These are phyloP conservation scores for Astropecten irregularis DNA, from an alignment of 53 echinoderm and acorn worm species.

Conservation along the genomic window DNA sequence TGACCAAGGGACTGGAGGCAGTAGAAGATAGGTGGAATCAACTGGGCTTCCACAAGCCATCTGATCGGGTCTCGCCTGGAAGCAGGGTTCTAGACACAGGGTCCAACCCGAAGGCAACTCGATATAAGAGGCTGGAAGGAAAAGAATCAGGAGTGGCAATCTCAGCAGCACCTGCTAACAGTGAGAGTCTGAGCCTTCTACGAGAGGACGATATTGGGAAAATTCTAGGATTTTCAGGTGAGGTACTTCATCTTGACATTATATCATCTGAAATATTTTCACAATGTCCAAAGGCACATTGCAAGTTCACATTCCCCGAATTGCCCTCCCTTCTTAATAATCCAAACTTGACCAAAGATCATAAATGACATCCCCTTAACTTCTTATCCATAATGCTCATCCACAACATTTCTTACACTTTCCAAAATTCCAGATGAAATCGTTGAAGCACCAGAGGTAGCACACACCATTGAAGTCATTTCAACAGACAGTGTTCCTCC, in stretches of 20 bases:
- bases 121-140: background rate
- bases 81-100: background rate
- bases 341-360: no score
- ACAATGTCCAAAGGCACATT: no score
- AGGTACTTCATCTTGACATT: no score
- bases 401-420: no score
- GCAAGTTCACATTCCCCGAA: no score
- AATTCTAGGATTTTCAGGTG: conserved; percentile 1
- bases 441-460: conserved; percentile 32
- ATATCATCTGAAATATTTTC: no score
- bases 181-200: background rate
- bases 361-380: no score
- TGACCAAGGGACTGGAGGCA: background rate
- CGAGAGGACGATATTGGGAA: background rate
- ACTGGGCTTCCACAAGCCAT: conserved; percentile 26
- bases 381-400: no score
- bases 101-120: no score
- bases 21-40: background rate
- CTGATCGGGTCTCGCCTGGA: background rate
- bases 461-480: conserved; percentile 23
- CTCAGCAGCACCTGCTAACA: background rate
- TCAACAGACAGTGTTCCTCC: background rate
- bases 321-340: no score
- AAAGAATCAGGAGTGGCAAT: background rate
- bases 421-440: conserved; percentile 15